phyloP scores from a whole-genome alignment of 2,888 invertebrate genomes.

The Odontothrips loti region DNA sequence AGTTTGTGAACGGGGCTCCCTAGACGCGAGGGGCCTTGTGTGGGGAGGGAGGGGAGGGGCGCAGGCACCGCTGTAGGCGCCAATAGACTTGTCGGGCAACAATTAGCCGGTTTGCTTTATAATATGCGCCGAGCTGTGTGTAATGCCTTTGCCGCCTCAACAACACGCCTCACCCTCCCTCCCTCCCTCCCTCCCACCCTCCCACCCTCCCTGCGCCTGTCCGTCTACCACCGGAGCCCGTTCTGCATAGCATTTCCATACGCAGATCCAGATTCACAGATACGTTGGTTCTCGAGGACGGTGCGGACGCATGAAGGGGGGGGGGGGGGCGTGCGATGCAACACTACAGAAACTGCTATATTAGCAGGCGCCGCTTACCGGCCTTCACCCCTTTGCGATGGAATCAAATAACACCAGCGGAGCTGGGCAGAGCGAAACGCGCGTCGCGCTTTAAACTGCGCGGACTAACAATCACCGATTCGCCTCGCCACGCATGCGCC shows the following conservation, averaged over 20 bases:
- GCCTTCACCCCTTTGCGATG: neutral
- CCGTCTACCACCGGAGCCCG: too few relatives aligned
- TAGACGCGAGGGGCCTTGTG: too few relatives aligned
- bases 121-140: slow-evolving; percentile 1
- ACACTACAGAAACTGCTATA: neutral
- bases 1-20: too few relatives aligned
- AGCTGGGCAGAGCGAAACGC: slow-evolving; percentile 27
- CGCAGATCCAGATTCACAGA: too few relatives aligned
- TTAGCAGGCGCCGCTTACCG: neutral
- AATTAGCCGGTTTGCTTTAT: neutral
- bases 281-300: neutral
- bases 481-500: neutral
- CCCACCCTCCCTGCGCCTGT: too few relatives aligned
- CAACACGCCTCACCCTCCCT: neutral
- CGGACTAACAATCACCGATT: slow-evolving; percentile 18
- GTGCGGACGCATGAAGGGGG: neutral
- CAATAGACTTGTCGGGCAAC: neutral
- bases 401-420: neutral
- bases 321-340: neutral
- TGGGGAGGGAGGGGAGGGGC: too few relatives aligned
- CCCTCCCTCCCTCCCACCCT: neutral
- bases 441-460: slow-evolving; percentile 29
- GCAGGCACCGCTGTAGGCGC: neutral
- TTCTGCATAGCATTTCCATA: too few relatives aligned
- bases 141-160: too few relatives aligned